Evolutionary conservation across 2,113 vertebrate species (phyloP), one percentile per base, ranked within the genome.

Genomic region (Hydropotes inermis): DNA sequence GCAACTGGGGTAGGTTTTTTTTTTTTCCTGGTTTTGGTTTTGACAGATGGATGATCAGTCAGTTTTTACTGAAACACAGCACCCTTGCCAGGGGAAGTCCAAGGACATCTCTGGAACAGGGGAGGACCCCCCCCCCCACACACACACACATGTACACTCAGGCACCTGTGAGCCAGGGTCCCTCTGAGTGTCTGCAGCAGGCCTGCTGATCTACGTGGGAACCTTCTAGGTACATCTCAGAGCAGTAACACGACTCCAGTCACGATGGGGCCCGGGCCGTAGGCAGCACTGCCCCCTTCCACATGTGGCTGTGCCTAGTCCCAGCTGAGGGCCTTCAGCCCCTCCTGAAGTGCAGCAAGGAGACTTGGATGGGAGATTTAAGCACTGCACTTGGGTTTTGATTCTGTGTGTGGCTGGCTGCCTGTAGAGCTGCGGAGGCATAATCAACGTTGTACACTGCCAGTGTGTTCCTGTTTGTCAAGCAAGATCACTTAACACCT

Each of bases 271-370:
- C 14, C 61, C 9, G 2, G 84, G 30, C n/a, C 47, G 2, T 0
- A 1, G 47, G 58, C 12, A 83, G n/a, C 21, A 28, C 78, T 82
- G 43, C 33, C 3, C 47, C 8, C 39, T 50, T 45, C 7, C 21
- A 45, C 16, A 13, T 1, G 8, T 4, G 4, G 58, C 11, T 28
- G 13, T 5, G 43, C 55, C 50, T 61, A 43, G 83, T 5, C 70
- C 39, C n/a, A 17, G 57, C 54, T 21, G 27, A 9, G 25, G 14
- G 55, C 64, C 81, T 17, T 94, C 47, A 97, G 45, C 16, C 19
- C 43, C 64, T 98, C 81, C 70, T 94, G 85, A 95, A 2, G 0
- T 0, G 47, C 84, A 97, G 95, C 50, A 98, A 39, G 78, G 87
- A 97, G 92, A 97, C 45, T 9, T 82, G 95, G 58, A 13, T 12